Conservation (phyloP, 2,797 vertebrate genomes). For the Merluccius polli region DNA sequence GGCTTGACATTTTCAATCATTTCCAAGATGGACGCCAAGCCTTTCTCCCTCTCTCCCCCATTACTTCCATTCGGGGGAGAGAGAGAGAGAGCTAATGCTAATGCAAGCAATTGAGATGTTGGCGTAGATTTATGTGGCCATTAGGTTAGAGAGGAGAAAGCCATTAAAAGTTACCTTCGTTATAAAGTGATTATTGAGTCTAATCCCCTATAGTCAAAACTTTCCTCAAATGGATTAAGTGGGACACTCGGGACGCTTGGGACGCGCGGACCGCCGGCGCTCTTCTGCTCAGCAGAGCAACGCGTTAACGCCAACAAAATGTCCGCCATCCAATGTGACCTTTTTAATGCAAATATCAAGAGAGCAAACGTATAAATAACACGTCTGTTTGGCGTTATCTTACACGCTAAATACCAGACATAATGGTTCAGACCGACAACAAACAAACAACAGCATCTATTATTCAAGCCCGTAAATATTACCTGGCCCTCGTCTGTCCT, state of each 20-base stretch:
- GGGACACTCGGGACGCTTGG: background rate
- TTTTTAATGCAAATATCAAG: no score
- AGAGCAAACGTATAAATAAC: background rate
- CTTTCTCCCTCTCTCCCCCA: background rate
- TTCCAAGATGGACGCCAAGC: conserved; percentile 18
- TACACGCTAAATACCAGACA: background rate
- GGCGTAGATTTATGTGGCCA: conserved; percentile 57
- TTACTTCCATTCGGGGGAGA: conserved; percentile 13
- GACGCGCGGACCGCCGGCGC: no score
- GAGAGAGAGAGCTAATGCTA: conserved; percentile 1
- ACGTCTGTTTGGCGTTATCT: background rate
- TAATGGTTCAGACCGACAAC: background rate
- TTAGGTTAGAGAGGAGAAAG: conserved; percentile 57
- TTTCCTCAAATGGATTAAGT: conserved; percentile 56
- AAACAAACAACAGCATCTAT: background rate
- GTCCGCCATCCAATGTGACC: no score
- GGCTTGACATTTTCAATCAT: conserved; percentile 4
- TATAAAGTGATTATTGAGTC: conserved; percentile 71
- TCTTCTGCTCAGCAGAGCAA: no score
- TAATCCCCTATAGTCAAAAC: conserved; percentile 70
- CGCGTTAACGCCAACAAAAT: no score
- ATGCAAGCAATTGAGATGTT: conserved; percentile 39
- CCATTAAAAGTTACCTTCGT: conserved; percentile 72
- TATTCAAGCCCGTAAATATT: no score
- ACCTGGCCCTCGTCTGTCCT: no score